Evolutionary conservation across 2,797 vertebrate species (phyloP).

Genomic region (Pyrocephalus nanus): DNA sequence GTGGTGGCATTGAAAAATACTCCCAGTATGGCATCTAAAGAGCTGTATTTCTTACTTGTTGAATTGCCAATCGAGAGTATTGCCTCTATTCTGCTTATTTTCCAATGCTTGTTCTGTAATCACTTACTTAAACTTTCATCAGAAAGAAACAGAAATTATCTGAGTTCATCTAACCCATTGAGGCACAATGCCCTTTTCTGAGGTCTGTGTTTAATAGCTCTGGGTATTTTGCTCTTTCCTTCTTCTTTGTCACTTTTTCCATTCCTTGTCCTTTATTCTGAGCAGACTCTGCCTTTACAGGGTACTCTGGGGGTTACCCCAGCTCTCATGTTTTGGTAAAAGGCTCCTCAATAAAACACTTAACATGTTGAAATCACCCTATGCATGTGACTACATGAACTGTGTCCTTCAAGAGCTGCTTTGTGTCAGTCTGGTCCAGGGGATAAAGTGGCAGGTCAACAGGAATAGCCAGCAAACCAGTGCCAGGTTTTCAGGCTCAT

Average conservation of each 20-base stretch:
- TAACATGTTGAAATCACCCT: not conserved
- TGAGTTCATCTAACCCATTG: not conserved
- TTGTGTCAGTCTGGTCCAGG: not conserved
- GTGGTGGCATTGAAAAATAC: not conserved
- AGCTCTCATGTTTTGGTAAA: not conserved
- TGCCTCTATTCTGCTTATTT: not conserved
- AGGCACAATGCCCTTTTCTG: not conserved
- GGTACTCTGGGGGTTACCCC: not conserved
- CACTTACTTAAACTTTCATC: not conserved
- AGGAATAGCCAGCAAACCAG: not conserved
- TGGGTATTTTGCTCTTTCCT: not conserved
- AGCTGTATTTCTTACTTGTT: not conserved
- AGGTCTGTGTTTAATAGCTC: not conserved
- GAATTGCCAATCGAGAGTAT: not conserved
- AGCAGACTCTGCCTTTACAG: not conserved
- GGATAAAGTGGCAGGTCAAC: not conserved
- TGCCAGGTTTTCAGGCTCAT: not conserved
- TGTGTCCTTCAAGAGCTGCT: not conserved
- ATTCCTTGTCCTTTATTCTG: not conserved
- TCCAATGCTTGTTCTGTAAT: not conserved
- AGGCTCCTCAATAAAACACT: not conserved
- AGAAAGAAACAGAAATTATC: not conserved
- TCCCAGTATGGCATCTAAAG: not conserved
- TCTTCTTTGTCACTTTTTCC: not conserved
- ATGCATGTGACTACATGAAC: rapidly evolving